These are phyloP conservation scores for Matsumurasca onukii DNA, from an alignment of 1,140 invertebrate genomes.

Conservation along the genomic window DNA sequence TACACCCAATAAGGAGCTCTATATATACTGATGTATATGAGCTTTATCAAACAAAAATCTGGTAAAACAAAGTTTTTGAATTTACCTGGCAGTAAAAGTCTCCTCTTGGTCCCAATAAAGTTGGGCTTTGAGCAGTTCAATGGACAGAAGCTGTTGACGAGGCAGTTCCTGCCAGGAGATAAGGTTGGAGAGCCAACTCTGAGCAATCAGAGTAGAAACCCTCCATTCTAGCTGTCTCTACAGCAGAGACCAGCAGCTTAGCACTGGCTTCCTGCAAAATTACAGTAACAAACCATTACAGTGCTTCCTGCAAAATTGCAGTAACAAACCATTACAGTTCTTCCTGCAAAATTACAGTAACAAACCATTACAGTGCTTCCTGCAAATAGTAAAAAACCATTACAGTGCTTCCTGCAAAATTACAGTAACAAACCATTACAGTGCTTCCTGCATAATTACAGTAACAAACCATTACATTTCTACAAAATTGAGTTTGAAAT, in stretches of 20 bases:
- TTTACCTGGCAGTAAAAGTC: slow-evolving; percentile 4
- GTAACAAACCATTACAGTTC: background rate
- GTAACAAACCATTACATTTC: too few species aligned
- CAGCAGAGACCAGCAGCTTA: background rate
- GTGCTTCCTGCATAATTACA: too few species aligned
- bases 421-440: too few species aligned
- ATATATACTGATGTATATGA: background rate
- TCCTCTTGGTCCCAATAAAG: slow-evolving; percentile 12
- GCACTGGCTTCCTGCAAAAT: background rate
- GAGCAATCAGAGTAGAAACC: background rate
- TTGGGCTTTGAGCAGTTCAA: slow-evolving; percentile 7
- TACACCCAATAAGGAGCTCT: background rate
- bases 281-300: background rate
- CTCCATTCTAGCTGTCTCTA: slow-evolving; percentile 6
- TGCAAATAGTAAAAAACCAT: too few species aligned
- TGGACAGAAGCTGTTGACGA: background rate
- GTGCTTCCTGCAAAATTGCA: background rate
- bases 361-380: too few species aligned
- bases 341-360: too few species aligned
- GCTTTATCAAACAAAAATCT: background rate
- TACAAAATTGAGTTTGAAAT: too few species aligned
- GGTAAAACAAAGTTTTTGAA: background rate
- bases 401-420: too few species aligned
- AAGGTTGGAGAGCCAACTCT: background rate
- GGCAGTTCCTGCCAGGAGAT: background rate